phyloP scores from a whole-genome alignment of 1,140 invertebrate genomes.

The Meloidogyne chitwoodi region DNA sequence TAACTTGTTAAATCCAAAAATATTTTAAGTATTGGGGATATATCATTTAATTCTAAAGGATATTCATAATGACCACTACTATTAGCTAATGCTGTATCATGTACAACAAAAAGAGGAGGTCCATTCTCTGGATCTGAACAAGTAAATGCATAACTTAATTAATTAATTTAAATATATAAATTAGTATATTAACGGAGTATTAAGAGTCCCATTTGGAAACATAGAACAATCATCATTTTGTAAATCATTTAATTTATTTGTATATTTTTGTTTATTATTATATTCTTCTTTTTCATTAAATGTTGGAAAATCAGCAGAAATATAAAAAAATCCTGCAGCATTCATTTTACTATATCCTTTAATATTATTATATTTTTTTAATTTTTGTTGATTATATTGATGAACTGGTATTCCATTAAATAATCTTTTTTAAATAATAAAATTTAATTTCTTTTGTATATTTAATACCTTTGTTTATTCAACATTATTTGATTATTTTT shows the following conservation, averaged over 20 bases:
- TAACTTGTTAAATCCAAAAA: constrained; percentile 36
- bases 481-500: neutral
- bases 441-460: neutral
- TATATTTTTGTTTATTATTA: neutral
- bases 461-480: neutral
- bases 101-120: constrained; percentile 31
- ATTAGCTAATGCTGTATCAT: constrained; percentile 31
- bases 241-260: neutral
- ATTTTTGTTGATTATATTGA: neutral
- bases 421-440: neutral
- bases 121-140: neutral
- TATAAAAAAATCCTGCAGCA: constrained; percentile 4
- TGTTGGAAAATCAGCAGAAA: neutral
- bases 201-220: constrained; percentile 1
- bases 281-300: neutral
- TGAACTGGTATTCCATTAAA: neutral
- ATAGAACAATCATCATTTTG: neutral
- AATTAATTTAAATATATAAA: too few species aligned
- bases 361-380: neutral
- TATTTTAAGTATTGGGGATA: constrained; percentile 16
- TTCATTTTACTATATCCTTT: neutral
- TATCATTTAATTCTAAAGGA: constrained; percentile 21
- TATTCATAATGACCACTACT: constrained; percentile 33
- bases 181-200: neutral
- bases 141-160: constrained; percentile 9